phyloP scores from a whole-genome alignment of 2,888 invertebrate genomes.

The Xestia c-nigrum region DNA sequence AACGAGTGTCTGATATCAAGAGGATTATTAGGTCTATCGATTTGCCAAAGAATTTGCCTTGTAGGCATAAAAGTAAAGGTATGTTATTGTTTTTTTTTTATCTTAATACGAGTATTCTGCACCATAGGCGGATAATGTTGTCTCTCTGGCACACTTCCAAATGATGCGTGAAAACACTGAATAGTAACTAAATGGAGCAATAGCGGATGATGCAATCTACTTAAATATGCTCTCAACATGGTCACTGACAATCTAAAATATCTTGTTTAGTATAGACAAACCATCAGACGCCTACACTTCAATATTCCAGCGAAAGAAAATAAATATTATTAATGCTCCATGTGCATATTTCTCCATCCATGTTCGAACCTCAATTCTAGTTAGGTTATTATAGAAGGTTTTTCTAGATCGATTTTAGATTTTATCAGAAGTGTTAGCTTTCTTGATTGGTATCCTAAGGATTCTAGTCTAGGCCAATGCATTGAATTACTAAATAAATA shows the following conservation, averaged over 20 bases:
- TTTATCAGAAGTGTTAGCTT: not conserved
- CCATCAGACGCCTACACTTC: not conserved
- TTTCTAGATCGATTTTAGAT: not conserved
- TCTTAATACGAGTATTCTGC: not conserved
- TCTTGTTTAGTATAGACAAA: not conserved
- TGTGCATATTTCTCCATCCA: not conserved
- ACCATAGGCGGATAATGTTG: constrained; percentile 16
- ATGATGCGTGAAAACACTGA: constrained; percentile 18
- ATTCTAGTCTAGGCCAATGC: constrained; percentile 8
- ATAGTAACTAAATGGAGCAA: constrained; percentile 24
- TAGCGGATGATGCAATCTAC: constrained; percentile 6
- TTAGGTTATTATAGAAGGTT: not conserved
- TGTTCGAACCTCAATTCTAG: not conserved
- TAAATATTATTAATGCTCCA: not conserved
- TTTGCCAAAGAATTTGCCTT: constrained; percentile 95
- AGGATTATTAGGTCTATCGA: constrained; percentile 95
- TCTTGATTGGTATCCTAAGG: not conserved
- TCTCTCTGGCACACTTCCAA: constrained; percentile 45
- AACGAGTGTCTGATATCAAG: constrained; percentile 96
- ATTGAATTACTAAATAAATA: constrained; percentile 23
- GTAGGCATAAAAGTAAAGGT: constrained; percentile 94
- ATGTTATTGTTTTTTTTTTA: constrained; percentile 38
- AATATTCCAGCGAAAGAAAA: not conserved
- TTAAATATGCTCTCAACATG: not conserved
- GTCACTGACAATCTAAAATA: not conserved